A percentile compares a stretch with the other conserved stretches of the same genome.
phyloP scores from a whole-genome alignment of 2,113 vertebrate species.

The Agelaius tricolor region DNA sequence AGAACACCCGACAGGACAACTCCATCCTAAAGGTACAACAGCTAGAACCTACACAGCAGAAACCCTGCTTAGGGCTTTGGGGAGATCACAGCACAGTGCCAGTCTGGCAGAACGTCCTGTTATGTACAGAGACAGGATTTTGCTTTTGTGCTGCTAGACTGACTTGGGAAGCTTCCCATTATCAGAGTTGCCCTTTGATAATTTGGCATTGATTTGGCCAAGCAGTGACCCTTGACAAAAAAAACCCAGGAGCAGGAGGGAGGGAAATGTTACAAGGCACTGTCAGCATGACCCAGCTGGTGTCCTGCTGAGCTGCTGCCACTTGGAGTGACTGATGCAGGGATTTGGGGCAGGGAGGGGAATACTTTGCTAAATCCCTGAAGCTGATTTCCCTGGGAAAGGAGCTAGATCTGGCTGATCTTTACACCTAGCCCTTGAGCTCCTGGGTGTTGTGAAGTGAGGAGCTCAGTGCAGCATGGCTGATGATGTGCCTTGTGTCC shows the following conservation, averaged over 20 bases:
- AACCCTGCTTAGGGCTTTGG: background rate
- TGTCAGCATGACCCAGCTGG: background rate
- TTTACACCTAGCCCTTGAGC: background rate
- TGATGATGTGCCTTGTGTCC: background rate
- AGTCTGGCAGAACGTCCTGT: background rate
- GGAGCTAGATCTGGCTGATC: background rate
- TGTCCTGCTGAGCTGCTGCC: background rate
- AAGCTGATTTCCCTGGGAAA: background rate
- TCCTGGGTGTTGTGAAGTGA: background rate
- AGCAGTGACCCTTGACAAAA: background rate
- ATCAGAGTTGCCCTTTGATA: background rate
- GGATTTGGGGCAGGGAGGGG: background rate
- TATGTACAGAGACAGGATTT: background rate
- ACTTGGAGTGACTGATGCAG: background rate
- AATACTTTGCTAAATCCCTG: background rate
- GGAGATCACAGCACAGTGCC: background rate
- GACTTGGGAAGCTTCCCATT: background rate
- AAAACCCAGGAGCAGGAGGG: background rate
- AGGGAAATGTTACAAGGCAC: background rate
- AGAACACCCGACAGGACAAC: conserved; percentile 98
- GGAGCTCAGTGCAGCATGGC: background rate
- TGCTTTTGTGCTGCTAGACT: background rate
- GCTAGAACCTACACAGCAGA: background rate
- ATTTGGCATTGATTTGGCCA: background rate
- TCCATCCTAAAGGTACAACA: conserved; percentile 92